Conservation (phyloP, 2,113 vertebrate genomes). For the Chionomys nivalis region DNA sequence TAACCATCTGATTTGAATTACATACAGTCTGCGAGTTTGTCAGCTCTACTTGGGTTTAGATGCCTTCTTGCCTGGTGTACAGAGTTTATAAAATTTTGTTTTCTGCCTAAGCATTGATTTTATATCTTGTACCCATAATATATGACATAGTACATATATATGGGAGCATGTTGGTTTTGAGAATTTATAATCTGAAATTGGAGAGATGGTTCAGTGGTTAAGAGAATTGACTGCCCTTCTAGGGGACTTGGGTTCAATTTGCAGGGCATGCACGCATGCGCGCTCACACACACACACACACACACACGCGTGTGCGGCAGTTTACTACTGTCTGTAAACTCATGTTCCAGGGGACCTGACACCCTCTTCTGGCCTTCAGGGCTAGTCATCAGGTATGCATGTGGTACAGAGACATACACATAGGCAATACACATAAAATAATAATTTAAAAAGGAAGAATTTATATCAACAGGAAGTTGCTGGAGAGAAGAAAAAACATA, state of each 20-base stretch:
- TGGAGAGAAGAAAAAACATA: slow-evolving; percentile 7
- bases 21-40: slow-evolving; percentile 24
- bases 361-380: not conserved
- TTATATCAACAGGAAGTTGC: not conserved
- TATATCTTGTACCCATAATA: slow-evolving; percentile 3
- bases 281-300: not conserved
- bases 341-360: not conserved
- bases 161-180: not conserved
- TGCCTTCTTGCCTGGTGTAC: not conserved
- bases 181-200: not conserved
- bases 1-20: not conserved
- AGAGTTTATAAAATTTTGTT: slow-evolving; percentile 14
- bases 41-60: not conserved
- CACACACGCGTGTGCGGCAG: not conserved
- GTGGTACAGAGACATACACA: not conserved
- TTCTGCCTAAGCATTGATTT: slow-evolving; percentile 46
- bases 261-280: not conserved
- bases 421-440: not conserved
- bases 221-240: not conserved
- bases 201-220: not conserved
- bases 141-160: not conserved
- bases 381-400: not conserved
- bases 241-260: not conserved
- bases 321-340: not conserved
- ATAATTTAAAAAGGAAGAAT: not conserved